Percentiles rank a stretch among this genome's conserved stretches.
phyloP scores from a whole-genome alignment of 2,888 invertebrate genomes.

The Kryphioiulus occultus region DNA sequence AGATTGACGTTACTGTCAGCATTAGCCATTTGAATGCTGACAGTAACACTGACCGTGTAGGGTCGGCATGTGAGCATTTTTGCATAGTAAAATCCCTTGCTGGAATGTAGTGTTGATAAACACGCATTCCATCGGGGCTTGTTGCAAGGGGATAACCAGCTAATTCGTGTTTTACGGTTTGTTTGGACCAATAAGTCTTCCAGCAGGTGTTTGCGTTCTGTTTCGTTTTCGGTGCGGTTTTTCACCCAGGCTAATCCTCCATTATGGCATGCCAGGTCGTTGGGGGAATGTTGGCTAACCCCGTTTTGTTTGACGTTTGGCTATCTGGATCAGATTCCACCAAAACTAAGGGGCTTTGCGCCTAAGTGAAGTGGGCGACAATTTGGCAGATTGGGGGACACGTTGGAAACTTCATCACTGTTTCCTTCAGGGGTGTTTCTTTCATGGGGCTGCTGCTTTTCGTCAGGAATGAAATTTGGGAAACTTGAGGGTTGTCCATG shows the following conservation, averaged over 20 bases:
- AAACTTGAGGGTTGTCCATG: neutral
- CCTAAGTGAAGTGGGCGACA: constrained; percentile 7
- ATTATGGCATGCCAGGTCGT: neutral
- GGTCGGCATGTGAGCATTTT: too few species aligned
- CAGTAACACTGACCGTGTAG: too few species aligned
- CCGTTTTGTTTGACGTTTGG: neutral
- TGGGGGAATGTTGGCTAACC: neutral
- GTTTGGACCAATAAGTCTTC: neutral
- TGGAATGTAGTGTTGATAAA: neutral
- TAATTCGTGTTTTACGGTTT: constrained; percentile 6
- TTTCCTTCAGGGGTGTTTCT: neutral
- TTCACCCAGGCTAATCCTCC: neutral
- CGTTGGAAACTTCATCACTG: neutral
- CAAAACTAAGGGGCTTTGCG: neutral
- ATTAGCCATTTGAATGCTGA: too few species aligned
- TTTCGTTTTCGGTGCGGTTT: neutral
- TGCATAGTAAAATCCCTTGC: too few species aligned
- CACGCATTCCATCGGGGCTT: neutral
- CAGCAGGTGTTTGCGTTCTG: neutral
- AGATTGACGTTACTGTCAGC: too few species aligned
- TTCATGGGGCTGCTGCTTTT: neutral
- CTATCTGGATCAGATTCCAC: constrained; percentile 10
- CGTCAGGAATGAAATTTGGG: neutral
- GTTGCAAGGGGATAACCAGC: neutral
- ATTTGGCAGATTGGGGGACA: neutral